Evolutionary conservation across 2,888 invertebrate genomes (phyloP).

Genomic region (Phaedon cochleariae): DNA sequence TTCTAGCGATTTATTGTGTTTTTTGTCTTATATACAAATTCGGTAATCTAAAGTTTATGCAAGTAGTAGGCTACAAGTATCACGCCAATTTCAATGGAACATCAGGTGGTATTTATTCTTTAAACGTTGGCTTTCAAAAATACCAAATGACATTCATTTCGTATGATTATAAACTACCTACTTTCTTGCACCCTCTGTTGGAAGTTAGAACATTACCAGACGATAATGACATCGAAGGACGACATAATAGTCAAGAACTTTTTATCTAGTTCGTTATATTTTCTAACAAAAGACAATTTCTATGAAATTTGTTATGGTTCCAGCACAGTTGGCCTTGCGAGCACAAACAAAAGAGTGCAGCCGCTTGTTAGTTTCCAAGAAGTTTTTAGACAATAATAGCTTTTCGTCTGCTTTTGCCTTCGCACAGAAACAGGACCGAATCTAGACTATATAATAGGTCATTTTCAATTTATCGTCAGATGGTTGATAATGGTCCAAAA

Average conservation of each 20-base stretch:
- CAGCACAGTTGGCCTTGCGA: conserved; percentile 31
- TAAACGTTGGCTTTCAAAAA: too few relatives aligned
- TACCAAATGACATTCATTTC: too few relatives aligned
- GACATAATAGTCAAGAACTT: background rate
- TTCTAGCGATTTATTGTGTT: too few relatives aligned
- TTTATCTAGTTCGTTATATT: conserved; percentile 6
- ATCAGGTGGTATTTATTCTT: too few relatives aligned
- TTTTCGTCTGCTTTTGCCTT: conserved; percentile 22
- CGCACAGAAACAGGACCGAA: background rate
- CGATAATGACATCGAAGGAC: background rate
- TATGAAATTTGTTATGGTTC: conserved; percentile 13
- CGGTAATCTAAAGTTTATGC: too few relatives aligned
- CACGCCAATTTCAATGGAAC: too few relatives aligned
- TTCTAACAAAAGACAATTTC: conserved; percentile 6
- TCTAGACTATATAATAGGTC: too few relatives aligned
- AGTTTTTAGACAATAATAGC: conserved; percentile 39
- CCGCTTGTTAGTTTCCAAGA: conserved; percentile 32
- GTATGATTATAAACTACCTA: too few relatives aligned
- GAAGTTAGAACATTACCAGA: background rate
- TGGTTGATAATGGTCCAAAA: too few relatives aligned
- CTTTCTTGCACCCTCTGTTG: background rate
- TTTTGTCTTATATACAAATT: too few relatives aligned
- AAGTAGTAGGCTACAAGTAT: too few relatives aligned
- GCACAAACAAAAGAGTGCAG: conserved; percentile 35
- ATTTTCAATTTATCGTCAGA: too few relatives aligned